phyloP scores from a whole-genome alignment of 92 coral and sea anemone genomes.

The Heteractis magnifica region DNA sequence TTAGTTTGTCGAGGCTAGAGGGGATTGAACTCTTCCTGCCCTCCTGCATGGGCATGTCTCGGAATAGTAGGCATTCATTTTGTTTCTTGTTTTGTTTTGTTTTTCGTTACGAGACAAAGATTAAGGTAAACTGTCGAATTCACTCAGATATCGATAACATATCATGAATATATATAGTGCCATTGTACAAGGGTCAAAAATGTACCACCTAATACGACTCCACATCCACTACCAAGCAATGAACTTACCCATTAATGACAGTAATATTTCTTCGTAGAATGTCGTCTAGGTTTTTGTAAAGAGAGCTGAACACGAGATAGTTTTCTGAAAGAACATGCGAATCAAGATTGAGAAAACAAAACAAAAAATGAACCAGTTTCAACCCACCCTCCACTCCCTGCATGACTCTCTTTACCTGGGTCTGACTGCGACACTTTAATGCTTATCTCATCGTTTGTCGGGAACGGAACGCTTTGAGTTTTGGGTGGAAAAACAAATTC shows the following conservation, averaged over 20 bases:
- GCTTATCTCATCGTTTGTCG: slow-evolving; percentile 33
- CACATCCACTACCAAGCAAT: neutral
- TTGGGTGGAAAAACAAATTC: slow-evolving; percentile 43
- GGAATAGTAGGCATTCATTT: no score
- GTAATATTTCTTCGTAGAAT: slow-evolving; percentile 50
- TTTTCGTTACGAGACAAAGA: no score
- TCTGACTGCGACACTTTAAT: slow-evolving; percentile 22
- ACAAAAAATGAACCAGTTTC: neutral
- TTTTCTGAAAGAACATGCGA: slow-evolving; percentile 37
- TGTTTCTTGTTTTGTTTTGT: no score
- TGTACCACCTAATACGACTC: no score
- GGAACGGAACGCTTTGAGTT: slow-evolving; percentile 17
- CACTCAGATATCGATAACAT: no score
- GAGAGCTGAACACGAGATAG: slow-evolving; percentile 62
- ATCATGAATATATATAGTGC: no score
- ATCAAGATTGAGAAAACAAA: neutral
- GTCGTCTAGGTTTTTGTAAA: slow-evolving; percentile 55
- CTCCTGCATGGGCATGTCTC: no score
- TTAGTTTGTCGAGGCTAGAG: no score
- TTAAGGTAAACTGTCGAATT: no score
- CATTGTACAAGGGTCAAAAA: no score
- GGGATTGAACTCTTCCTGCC: no score
- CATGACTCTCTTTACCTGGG: slow-evolving; percentile 22
- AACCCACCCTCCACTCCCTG: neutral
- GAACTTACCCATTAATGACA: slow-evolving; percentile 27